Evolutionary conservation across 2,113 vertebrate genomes (phyloP).

Genomic region (Ictalurus punctatus): DNA sequence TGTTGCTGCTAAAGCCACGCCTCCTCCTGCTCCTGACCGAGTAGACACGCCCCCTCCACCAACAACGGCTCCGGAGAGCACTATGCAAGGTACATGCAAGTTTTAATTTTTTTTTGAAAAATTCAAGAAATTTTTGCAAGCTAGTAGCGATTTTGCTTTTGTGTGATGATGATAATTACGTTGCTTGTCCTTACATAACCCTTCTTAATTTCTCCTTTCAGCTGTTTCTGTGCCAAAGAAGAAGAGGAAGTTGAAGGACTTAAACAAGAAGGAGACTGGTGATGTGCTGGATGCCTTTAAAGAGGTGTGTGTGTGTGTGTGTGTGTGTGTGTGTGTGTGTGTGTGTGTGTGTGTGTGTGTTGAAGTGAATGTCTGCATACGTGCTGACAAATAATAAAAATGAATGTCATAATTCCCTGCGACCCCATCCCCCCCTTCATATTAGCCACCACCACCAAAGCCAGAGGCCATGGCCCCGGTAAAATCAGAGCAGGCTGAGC

Average conservation of each 20-base stretch:
- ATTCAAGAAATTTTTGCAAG: background rate
- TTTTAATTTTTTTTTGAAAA: too few species aligned
- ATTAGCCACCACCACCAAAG: constrained; percentile 40
- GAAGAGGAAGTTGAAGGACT: constrained; percentile 92
- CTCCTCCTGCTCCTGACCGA: constrained; percentile 51
- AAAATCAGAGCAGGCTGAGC: constrained; percentile 60
- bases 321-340: constrained; percentile 65
- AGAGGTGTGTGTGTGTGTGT: constrained; percentile 77
- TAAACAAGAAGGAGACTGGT: constrained; percentile 94
- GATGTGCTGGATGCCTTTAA: constrained; percentile 96
- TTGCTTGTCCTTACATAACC: background rate
- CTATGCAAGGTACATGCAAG: constrained; percentile 77
- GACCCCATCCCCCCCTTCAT: background rate
- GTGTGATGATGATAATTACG: constrained; percentile 17
- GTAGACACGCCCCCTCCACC: constrained; percentile 70
- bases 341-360: background rate
- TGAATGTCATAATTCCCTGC: background rate
- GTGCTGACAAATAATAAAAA: background rate
- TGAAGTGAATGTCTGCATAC: background rate
- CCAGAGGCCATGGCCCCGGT: constrained; percentile 66
- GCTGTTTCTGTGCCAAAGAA: constrained; percentile 95
- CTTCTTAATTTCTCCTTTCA: constrained; percentile 50
- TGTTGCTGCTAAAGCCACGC: constrained; percentile 40
- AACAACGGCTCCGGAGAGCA: constrained; percentile 70
- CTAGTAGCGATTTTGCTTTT: background rate